Percentiles rank a stretch among this genome's conserved stretches.
Evolutionary conservation across 2,797 vertebrate species (phyloP).

Genomic region (Halcyon smyrnensis): DNA sequence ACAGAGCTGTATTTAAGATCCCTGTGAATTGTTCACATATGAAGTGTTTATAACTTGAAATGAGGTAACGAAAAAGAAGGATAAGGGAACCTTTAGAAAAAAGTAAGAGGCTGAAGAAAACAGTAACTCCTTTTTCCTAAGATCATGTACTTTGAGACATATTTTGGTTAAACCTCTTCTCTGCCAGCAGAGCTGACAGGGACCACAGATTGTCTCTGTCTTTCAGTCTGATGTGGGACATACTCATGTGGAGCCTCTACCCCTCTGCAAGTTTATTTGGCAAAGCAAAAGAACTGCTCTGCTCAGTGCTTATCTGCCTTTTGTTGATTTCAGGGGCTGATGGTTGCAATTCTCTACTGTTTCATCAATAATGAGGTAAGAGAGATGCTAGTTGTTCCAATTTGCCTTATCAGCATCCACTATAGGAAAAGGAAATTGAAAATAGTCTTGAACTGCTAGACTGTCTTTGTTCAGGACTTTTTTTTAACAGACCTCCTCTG

Average conservation of each 20-base stretch:
- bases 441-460: slow-evolving; percentile 12
- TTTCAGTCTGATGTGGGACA: neutral
- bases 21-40: neutral
- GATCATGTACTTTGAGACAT: neutral
- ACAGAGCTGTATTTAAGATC: neutral
- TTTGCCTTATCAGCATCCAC: slow-evolving; percentile 21
- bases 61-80: neutral
- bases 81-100: neutral
- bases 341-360: slow-evolving; percentile 91
- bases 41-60: neutral
- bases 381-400: neutral
- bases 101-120: neutral
- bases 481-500: neutral
- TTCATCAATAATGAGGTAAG: slow-evolving; percentile 93
- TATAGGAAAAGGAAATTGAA: slow-evolving; percentile 23
- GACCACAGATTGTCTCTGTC: neutral
- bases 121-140: neutral
- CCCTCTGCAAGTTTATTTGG: neutral
- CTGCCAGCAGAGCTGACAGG: neutral
- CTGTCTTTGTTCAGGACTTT: neutral
- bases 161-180: neutral
- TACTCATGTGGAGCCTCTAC: neutral
- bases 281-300: neutral
- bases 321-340: slow-evolving; percentile 83
- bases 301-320: neutral